A percentile compares a stretch with the other conserved stretches of the same genome.
These are phyloP conservation scores for Nesidiocoris tenuis DNA, from an alignment of 2,888 invertebrate genomes.

Conservation along the genomic window DNA sequence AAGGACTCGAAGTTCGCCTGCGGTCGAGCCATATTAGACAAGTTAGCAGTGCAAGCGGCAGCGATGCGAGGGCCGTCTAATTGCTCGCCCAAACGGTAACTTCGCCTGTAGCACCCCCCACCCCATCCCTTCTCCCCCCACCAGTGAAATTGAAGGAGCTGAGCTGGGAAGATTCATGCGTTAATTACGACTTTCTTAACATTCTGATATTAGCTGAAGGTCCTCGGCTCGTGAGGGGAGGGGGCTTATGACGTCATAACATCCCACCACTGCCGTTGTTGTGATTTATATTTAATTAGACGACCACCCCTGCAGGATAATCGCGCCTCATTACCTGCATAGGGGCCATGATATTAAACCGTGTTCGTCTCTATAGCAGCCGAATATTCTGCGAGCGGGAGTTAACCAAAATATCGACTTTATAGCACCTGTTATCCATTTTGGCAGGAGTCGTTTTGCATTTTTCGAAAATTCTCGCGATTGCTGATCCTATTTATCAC, in stretches of 20 bases:
- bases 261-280: background rate
- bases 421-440: no score
- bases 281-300: background rate
- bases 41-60: background rate
- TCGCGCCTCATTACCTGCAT: background rate
- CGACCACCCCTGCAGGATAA: background rate
- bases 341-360: background rate
- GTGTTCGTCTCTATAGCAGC: background rate
- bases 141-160: conserved; percentile 12
- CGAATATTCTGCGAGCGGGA: no score
- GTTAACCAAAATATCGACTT: no score
- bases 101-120: background rate
- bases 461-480: no score
- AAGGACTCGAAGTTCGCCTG: background rate
- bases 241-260: conserved; percentile 15
- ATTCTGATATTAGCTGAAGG: conserved; percentile 18
- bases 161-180: conserved; percentile 26
- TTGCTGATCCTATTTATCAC: no score
- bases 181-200: conserved; percentile 33
- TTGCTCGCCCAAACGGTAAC: background rate
- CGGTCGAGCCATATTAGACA: conserved; percentile 2
- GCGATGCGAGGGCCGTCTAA: background rate
- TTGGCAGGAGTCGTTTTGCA: no score
- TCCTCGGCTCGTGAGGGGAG: background rate
- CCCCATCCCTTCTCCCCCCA: background rate